Percentiles rank a stretch among this genome's conserved stretches.
phyloP scores from a whole-genome alignment of 2,797 vertebrate species.

The Falco columbarius region DNA sequence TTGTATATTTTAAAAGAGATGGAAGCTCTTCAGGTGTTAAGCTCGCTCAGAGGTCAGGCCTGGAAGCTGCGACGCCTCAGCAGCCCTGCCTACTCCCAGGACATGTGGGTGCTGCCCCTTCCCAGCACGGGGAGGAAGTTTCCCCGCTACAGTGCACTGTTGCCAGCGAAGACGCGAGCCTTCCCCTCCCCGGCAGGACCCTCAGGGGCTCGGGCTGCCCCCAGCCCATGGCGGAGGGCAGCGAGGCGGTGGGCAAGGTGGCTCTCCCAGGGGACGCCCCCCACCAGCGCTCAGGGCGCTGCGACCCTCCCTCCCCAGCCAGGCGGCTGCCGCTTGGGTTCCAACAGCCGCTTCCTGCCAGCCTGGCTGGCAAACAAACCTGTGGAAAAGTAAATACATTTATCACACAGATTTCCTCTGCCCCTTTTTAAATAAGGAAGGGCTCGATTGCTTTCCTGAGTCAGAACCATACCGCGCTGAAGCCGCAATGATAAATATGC shows the following conservation, averaged over 20 bases:
- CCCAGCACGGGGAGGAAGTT: not conserved
- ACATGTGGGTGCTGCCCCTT: not conserved
- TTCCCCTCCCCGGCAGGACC: rapidly evolving
- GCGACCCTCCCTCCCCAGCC: not conserved
- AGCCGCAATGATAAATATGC: not conserved
- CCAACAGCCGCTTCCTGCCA: constrained; percentile 33
- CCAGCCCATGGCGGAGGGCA: not conserved
- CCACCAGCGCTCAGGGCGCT: rapidly evolving
- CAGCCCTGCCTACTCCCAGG: not conserved
- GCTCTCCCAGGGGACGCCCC: not conserved
- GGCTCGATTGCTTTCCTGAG: constrained; percentile 10
- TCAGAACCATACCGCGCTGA: not conserved
- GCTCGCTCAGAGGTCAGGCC: not conserved
- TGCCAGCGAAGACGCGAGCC: not conserved
- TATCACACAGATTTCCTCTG: constrained; percentile 54
- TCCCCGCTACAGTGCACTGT: rapidly evolving
- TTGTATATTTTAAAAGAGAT: not conserved
- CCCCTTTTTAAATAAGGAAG: constrained; percentile 40
- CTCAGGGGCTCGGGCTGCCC: rapidly evolving
- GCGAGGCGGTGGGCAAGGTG: rapidly evolving
- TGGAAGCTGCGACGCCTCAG: rapidly evolving
- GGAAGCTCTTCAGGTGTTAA: not conserved
- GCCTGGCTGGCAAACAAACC: constrained; percentile 23
- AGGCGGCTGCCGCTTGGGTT: not conserved
- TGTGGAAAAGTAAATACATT: constrained; percentile 50